phyloP scores from a whole-genome alignment of 30 jellyfish, hydroid and myxozoan species.

The Calvadosia cruxmelitensis region DNA sequence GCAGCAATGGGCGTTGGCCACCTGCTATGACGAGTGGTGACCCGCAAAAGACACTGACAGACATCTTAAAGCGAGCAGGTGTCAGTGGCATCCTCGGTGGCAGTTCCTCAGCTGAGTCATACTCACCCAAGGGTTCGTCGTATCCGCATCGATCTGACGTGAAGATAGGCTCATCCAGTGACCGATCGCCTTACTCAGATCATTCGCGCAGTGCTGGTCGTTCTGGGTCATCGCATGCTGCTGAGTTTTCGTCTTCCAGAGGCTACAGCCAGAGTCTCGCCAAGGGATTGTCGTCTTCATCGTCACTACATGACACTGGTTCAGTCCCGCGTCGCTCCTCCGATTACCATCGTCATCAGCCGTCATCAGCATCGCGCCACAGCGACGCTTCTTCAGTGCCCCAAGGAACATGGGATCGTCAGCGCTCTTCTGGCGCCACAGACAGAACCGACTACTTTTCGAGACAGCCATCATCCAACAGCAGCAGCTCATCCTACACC shows the following conservation, averaged over 20 bases:
- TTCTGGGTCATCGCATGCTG: neutral
- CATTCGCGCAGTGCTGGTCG: neutral
- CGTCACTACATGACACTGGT: no score
- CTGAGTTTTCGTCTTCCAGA: neutral
- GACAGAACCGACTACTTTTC: neutral
- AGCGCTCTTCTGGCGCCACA: neutral
- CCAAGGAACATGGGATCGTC: neutral
- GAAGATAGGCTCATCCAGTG: neutral
- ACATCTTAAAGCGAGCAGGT: slow-evolving; percentile 92
- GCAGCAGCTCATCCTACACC: neutral
- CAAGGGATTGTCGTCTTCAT: neutral
- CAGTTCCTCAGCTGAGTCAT: neutral
- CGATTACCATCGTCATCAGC: neutral
- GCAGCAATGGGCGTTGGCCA: neutral
- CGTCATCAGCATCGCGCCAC: neutral
- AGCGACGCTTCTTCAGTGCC: neutral
- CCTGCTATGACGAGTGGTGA: neutral
- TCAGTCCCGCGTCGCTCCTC: neutral
- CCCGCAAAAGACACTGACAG: slow-evolving; percentile 86
- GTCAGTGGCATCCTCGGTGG: slow-evolving; percentile 87
- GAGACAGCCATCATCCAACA: neutral
- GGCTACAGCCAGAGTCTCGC: neutral
- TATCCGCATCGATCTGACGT: neutral
- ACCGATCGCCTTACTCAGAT: neutral
- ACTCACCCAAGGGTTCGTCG: neutral